Base-by-base conservation (phyloP, 2,797 vertebrate genomes). In the Naso thynnoides region DNA sequence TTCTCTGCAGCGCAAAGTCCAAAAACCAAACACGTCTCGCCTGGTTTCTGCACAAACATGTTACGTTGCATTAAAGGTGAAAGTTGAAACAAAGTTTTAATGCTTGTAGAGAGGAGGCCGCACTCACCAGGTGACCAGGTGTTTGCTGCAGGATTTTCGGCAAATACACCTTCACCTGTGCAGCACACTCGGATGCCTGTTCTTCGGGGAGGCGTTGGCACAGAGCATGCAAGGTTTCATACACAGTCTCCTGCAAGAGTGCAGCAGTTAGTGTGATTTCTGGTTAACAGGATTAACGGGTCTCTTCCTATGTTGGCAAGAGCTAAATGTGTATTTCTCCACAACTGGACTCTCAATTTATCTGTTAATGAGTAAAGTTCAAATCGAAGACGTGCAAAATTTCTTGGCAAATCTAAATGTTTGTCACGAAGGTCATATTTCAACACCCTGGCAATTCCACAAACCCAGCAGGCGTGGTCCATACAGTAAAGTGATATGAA, bases 1-100 rank as follows among this genome's bases (percentile, higher is more conserved):
- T 86, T 52, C 6, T 56, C 39, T 26, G 60, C 41, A 19, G 63
- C 67, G 69, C 94, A 95, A 11, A 95, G 83, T 73, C 94, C 90
- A 23, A 95, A 90, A 33, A 57, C 48, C 48, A 58, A 49, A 63
- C 95, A 95, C 16, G 84, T 79, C 21, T 90, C 86, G 3, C 8
- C 65, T 3, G 92, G 81, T 39, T 93, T 91, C 89, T 94, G 56
- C n/a, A 60, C 8, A 67, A 50, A 71, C 8, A 53, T n/a, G 9
- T 23, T 45, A 18, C 6, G n/a, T 21, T 26, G 19, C 7, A 39
- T 62, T 23, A 58, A 54, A 58, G 9, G 1, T 3, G 10, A 56
- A 26, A 29, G 27, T 2, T 9, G 9, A 39, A n/a, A 3, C 13
- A 19, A 8, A 45, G 26, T 16, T 27, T 49, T 66, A 3, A 58